A percentile compares a stretch with the other conserved stretches of the same genome.
Conservation (phyloP, 2,113 vertebrate genomes). For the Stomatorhinus ivindoensis region DNA sequence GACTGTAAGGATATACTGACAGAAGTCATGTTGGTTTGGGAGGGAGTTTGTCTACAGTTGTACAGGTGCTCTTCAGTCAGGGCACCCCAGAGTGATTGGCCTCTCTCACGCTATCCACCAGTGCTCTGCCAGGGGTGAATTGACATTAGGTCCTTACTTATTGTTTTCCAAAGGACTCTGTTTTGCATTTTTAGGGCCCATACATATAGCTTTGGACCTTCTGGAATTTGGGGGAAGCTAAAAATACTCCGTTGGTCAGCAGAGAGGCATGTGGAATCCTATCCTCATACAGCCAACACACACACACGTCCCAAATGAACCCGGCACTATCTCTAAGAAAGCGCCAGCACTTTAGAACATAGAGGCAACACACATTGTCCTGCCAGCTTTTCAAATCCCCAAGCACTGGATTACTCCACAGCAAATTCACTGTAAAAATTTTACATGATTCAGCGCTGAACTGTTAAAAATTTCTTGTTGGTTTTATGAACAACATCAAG, state of each 20-base stretch:
- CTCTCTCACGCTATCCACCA: neutral
- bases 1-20: neutral
- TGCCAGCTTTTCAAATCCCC: neutral
- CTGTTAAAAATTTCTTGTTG: neutral
- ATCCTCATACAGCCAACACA: neutral
- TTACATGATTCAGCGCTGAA: neutral
- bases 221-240: neutral
- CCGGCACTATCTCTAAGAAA: neutral
- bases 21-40: neutral
- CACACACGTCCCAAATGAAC: neutral
- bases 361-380: neutral
- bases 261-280: neutral
- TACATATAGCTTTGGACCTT: neutral
- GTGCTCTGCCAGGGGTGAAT: neutral
- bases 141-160: neutral
- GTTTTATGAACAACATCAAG: neutral
- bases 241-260: neutral
- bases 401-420: neutral
- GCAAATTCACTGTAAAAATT: neutral
- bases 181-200: neutral
- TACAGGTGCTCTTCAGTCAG: neutral
- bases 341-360: neutral
- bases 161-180: neutral
- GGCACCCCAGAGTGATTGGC: neutral
- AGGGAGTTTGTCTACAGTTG: neutral